phyloP scores from a whole-genome alignment of 2,113 vertebrate species.

The Corythornis cristatus region DNA sequence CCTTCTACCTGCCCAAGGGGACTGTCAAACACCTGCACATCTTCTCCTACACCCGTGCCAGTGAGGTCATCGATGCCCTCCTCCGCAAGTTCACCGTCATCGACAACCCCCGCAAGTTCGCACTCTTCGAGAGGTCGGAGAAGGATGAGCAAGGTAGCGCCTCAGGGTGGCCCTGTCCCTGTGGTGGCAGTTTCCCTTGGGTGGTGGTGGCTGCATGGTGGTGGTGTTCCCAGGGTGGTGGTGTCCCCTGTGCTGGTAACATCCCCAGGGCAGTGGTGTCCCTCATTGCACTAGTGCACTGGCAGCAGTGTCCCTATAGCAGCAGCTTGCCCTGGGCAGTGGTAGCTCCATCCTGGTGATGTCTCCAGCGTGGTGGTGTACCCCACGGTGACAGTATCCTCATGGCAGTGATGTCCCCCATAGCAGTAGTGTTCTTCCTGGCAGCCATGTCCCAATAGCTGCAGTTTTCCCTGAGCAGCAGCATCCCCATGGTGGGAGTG shows the following conservation, averaged over 20 bases:
- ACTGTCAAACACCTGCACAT: slow-evolving; percentile 93
- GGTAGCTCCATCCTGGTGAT: not conserved
- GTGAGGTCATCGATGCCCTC: slow-evolving; percentile 92
- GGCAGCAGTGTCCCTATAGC: too few relatives aligned
- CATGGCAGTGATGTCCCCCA: not conserved
- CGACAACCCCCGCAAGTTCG: slow-evolving; percentile 95
- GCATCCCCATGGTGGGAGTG: too few relatives aligned
- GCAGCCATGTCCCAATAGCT: not conserved
- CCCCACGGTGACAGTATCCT: too few relatives aligned
- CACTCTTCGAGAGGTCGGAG: slow-evolving; percentile 90
- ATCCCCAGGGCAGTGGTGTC: not conserved
- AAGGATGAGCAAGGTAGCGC: slow-evolving; percentile 86
- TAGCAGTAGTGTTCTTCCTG: not conserved
- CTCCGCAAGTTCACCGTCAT: slow-evolving; percentile 95
- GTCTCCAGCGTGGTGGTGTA: not conserved
- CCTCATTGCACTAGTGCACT: not conserved
- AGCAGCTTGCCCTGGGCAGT: not conserved
- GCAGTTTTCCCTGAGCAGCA: not conserved
- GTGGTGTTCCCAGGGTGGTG: not conserved
- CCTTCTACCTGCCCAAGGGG: slow-evolving; percentile 96
- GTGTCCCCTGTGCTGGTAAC: not conserved
- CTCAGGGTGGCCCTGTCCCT: fast-evolving
- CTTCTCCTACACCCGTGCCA: slow-evolving; percentile 85
- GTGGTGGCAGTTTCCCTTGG: not conserved
- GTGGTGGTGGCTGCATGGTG: too few relatives aligned